Conservation (phyloP, 2,888 invertebrate species). For the Sphecodes monilicornis region DNA sequence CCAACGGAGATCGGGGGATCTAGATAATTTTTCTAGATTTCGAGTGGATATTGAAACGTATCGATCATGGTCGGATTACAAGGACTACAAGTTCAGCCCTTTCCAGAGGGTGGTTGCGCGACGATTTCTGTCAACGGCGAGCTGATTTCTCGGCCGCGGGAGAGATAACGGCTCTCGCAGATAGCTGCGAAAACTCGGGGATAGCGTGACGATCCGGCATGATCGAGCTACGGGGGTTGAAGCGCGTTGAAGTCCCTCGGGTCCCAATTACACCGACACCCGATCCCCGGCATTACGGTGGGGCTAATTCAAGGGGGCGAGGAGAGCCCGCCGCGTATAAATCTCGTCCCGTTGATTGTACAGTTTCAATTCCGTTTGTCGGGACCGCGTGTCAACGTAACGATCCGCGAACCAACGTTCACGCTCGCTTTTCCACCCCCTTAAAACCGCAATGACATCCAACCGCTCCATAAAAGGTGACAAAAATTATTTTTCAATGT, state of each 20-base stretch:
- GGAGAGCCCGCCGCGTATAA: conserved; percentile 77
- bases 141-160: conserved; percentile 19
- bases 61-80: background rate
- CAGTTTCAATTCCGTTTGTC: conserved; percentile 75
- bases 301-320: conserved; percentile 83
- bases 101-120: background rate
- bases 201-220: conserved; percentile 63
- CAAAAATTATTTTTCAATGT: background rate
- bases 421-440: background rate
- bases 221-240: conserved; percentile 66
- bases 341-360: conserved; percentile 80
- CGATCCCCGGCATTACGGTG: conserved; percentile 83
- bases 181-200: conserved; percentile 66
- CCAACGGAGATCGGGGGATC: too few relatives aligned
- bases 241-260: conserved; percentile 80
- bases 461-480: background rate
- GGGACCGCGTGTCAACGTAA: conserved; percentile 10
- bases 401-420: background rate
- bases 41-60: background rate
- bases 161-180: conserved; percentile 21
- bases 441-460: background rate
- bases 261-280: conserved; percentile 84
- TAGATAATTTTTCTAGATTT: too few relatives aligned
- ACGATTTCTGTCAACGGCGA: conserved; percentile 12
- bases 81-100: background rate